Evolutionary conservation across 2,888 invertebrate species (phyloP), one percentile per base, ranked within the genome.

Genomic region (Lepidochitona cinerea): DNA sequence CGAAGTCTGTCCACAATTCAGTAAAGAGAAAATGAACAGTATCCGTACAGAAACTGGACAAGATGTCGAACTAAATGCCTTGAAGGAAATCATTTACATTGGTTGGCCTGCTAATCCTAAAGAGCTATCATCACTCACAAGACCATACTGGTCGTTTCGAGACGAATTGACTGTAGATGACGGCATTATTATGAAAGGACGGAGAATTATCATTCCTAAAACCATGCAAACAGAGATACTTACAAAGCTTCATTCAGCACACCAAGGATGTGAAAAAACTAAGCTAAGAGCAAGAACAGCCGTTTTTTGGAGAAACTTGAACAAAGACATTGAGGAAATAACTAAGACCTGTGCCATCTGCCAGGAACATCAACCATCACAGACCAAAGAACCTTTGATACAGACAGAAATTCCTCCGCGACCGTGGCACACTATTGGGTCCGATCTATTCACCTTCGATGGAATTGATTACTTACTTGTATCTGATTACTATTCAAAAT

Each of bases 271-370:
- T 23, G 73, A 73, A 36, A 77, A 75, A 59, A 71, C 75, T 29
- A 67, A 66, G 12, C 53, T 70, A 23, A 49, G 69, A 14, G 76
- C 76, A 12, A 23, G 66, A 41, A 66, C 70, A 53, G 64, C 23
- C 26, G 70, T 78, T 7, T 77, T 37, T 35, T 77, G 78, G 76
- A 64, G 68, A 29, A 68, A 73, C 12, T 75, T 78, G 29, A 78
- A 77, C 69, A 54, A 64, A 41, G 73, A 72, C 65, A 78, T 78
- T 23, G 70, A 59, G n/a, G 33, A 68, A 23, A 49, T 54, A 2
- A 32, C 53, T 6, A 65, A 32, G n/a, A 18, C 35, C 12, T 37
- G 66, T 68, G 59, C 37, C 14, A 75, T 26, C 7, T 72, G 76
- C 54, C 70, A 77, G 29, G 65, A 53, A 49, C 49, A 54, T 33